Base-by-base conservation (phyloP, 2,797 vertebrate genomes). In the Poeciliopsis turneri region DNA sequence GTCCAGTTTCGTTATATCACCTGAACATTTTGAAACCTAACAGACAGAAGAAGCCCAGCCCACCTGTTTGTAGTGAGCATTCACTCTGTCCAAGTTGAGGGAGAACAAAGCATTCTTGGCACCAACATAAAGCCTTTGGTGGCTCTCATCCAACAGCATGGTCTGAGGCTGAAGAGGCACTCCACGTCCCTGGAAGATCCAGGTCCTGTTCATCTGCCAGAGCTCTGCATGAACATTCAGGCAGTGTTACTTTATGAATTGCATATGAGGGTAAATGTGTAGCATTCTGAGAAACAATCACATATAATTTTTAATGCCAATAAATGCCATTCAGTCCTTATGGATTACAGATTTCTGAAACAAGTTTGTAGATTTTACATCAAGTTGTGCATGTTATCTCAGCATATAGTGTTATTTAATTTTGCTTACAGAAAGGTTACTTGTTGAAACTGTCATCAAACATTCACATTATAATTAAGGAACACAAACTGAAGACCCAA, bases 71-170 rank as follows among this genome's bases (percentile, higher is more conserved):
- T 96, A 96, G 87, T 97, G 95, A n/a, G 95, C 84, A 79, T 92
- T 96, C 92, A 99, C 89, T 85, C 90, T 95, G 84, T 98, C 98
- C 95, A 99, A 94, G 82, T 96, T 97, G 71, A 99, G 97, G 61
- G 98, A 99, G 94, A 97, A 99, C 66, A 99, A 86, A 80, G 95
- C 92, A 86, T 99, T 97, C 91, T 96, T 97, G 94, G 97, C 97
- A 91, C 98, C 98, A 55, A 99, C 92, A 13, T 98, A 98, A 75
- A 99, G 96, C 70, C 97, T 96, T 69, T 98, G 97, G 81, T 97
- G 97, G 89, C 97, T 97, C 76, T 99, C 97, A 76, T 99, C 98
- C 92, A 99, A 93, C 81, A 98, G 92, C 97, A 99, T 97, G 68
- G 96, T 93, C 61, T 95, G 96, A 47, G 97, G 96, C 89, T 97